Percentiles rank a stretch among this genome's conserved stretches.
Evolutionary conservation across 2,113 vertebrate genomes (phyloP).

Genomic region (Epinephelus fuscoguttatus): DNA sequence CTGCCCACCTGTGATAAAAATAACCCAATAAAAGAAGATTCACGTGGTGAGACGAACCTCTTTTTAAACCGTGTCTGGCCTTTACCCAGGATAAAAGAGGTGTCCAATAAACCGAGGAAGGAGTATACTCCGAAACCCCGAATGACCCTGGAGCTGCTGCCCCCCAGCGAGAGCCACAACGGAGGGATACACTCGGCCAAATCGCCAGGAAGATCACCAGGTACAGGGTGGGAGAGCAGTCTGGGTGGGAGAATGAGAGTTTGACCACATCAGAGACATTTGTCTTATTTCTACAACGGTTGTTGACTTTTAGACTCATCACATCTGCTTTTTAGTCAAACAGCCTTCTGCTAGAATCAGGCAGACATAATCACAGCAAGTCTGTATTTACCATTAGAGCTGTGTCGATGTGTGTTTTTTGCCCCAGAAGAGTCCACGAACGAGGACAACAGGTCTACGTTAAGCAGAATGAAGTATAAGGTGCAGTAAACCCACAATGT

Average conservation of each 20-base stretch:
- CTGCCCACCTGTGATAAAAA: background rate
- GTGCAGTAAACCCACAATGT: no score
- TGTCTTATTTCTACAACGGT: no score
- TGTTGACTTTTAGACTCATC: no score
- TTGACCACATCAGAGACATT: background rate
- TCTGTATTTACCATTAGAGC: no score
- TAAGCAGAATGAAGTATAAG: no score
- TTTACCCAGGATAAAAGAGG: conserved; percentile 91
- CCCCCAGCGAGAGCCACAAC: conserved; percentile 90
- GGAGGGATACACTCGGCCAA: conserved; percentile 93
- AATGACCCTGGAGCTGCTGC: conserved; percentile 91
- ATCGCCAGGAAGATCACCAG: conserved; percentile 86
- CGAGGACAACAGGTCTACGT: no score
- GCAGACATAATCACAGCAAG: no score
- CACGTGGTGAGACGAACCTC: background rate
- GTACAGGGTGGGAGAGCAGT: conserved; percentile 38
- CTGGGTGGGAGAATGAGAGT: background rate
- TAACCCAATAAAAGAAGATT: background rate
- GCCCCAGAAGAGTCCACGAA: no score
- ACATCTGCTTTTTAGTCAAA: no score
- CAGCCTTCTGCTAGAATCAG: no score
- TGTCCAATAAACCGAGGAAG: conserved; percentile 90
- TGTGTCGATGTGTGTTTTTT: no score
- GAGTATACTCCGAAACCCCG: conserved; percentile 94
- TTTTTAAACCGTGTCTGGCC: background rate